Conservation (phyloP, 2,113 vertebrate genomes). For the Myotis davidii region DNA sequence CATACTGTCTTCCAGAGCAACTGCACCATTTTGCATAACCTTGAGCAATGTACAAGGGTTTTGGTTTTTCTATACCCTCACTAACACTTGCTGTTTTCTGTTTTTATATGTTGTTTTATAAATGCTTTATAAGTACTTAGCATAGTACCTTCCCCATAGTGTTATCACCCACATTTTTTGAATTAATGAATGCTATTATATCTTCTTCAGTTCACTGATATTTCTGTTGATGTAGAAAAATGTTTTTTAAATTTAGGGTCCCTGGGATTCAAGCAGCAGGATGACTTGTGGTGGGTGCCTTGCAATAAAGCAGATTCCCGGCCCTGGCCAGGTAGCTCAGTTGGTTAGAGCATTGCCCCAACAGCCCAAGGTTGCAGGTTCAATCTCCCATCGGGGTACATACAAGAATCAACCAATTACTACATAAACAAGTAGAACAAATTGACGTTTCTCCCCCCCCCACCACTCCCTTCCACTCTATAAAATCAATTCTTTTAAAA, state of each 20-base stretch:
- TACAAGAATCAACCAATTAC: background rate
- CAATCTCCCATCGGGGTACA: background rate
- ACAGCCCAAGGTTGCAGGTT: background rate
- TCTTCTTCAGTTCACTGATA: background rate
- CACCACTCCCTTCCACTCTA: no score
- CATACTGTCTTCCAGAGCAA: background rate
- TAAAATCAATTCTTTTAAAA: background rate
- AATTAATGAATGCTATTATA: background rate
- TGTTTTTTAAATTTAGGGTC: background rate
- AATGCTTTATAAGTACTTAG: background rate
- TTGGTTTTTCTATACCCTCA: background rate
- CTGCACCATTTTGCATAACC: background rate
- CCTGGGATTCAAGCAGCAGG: background rate
- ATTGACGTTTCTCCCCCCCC: background rate
- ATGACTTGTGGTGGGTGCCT: background rate
- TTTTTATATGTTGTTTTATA: background rate
- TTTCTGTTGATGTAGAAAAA: background rate
- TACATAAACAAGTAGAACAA: background rate
- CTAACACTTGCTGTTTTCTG: background rate
- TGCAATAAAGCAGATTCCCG: background rate
- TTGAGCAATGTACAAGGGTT: background rate
- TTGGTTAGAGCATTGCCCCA: background rate
- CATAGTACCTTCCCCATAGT: background rate
- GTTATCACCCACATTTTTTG: background rate
- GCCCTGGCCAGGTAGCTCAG: background rate